Base-by-base conservation (phyloP, 2,797 vertebrate species). In the Galagoides demidoff region DNA sequence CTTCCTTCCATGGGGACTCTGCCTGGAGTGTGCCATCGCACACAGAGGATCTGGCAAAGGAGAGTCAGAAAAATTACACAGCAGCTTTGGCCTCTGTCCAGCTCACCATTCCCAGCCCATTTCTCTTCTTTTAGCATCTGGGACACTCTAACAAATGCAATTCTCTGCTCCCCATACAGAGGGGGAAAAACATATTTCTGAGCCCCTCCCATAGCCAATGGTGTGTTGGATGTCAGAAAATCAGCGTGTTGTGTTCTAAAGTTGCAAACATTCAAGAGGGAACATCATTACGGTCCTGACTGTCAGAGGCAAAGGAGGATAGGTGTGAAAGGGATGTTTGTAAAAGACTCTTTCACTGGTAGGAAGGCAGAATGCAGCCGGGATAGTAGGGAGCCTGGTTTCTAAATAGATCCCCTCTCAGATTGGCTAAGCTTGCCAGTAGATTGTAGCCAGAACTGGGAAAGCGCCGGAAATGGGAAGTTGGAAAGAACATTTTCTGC, bases 71-170 rank as follows among this genome's bases (percentile, higher is more conserved):
- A 82, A 68, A 77, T 43, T 57, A 43, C 22, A 52, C 77, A 74
- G 84, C 27, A 27, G 25, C 68, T 71, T 34, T 95, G 79, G 96
- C 77, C 74, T 85, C 90, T 63, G 31, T 76, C 83, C 89, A 92
- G 77, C 37, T 83, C 31, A 57, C 19, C 1, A 1, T 84, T 71
- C 52, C 84, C 79, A 52, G 77, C 29, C 76, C 68, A 73, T 89
- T n/a, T 87, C 37, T 87, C 92, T 74, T 78, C 57, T 84, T 84
- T 79, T 27, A 82, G 86, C 82, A 70, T 70, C 90, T 63, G 85
- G 59, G 83, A 70, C 52, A 68, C 43, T 43, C 74, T 83, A 79
- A 89, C 59, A 91, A 94, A 88, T 74, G 49, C 59, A 79, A 43
- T 77, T 77, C 70, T 86, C 77, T 57, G 25, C 34, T 77, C 55